Percentiles rank a stretch among this genome's conserved stretches.
phyloP scores from a whole-genome alignment of 2,113 vertebrate species.

The Xiphorhynchus elegans region DNA sequence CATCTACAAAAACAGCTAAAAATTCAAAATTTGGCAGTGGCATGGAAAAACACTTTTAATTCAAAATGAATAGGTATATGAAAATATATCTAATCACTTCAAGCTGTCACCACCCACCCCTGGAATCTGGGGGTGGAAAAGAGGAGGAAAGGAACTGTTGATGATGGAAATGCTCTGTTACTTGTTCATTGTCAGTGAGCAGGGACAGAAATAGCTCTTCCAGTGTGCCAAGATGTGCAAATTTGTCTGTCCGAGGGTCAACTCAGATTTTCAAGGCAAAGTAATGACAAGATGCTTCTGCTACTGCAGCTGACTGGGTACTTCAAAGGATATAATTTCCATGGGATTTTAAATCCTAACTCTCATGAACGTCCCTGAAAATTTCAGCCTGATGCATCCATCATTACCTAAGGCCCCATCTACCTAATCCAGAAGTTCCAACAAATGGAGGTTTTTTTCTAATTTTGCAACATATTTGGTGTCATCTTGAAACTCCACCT shows the following conservation, averaged over 20 bases:
- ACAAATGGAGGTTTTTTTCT: background rate
- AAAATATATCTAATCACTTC: conserved; percentile 42
- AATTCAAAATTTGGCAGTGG: background rate
- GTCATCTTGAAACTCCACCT: background rate
- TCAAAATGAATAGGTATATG: conserved; percentile 39
- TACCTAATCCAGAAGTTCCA: background rate
- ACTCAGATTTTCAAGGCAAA: background rate
- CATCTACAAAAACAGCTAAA: background rate
- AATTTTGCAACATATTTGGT: background rate
- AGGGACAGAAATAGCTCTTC: conserved; percentile 24
- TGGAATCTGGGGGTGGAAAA: conserved; percentile 47
- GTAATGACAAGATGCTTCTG: background rate
- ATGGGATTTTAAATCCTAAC: background rate
- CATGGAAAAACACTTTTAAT: background rate
- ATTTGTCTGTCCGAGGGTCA: conserved; percentile 1
- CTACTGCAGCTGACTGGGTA: background rate
- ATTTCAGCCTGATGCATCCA: background rate
- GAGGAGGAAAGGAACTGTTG: conserved; percentile 48
- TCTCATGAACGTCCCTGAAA: background rate
- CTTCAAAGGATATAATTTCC: background rate
- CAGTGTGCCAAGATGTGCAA: background rate
- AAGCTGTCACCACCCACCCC: conserved; percentile 65
- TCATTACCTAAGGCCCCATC: background rate
- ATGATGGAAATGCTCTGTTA: conserved; percentile 29
- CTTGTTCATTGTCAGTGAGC: conserved; percentile 46